These are phyloP conservation scores for Penelope pileata DNA, from an alignment of 2,113 vertebrate species.

Conservation along the genomic window DNA sequence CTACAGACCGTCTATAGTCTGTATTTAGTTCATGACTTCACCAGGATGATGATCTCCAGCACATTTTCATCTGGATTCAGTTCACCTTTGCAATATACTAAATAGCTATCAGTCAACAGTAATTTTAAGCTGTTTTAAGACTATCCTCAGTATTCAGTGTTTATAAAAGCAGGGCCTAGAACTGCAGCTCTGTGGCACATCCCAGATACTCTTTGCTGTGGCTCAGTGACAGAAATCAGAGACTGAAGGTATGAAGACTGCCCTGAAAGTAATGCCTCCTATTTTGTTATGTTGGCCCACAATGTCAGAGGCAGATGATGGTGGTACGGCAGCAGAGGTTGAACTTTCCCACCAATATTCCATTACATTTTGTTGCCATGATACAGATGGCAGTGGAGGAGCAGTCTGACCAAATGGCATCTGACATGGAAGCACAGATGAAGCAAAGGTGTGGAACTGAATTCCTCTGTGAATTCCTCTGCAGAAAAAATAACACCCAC, in stretches of 20 bases:
- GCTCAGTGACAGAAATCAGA: neutral
- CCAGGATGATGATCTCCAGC: neutral
- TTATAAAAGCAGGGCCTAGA: neutral
- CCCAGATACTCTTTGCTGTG: accelerated
- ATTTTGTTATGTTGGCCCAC: no score
- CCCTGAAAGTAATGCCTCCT: no score
- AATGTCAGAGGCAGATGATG: neutral
- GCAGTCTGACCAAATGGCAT: neutral
- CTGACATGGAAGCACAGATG: neutral
- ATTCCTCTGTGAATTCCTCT: no score
- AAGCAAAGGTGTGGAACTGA: no score
- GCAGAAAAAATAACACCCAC: no score
- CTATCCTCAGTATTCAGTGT: neutral
- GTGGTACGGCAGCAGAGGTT: neutral
- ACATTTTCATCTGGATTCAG: neutral
- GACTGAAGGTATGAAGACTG: neutral
- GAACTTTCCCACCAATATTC: neutral
- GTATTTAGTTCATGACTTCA: neutral
- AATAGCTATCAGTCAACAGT: neutral
- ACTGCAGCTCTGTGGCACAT: neutral
- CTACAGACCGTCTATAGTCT: neutral
- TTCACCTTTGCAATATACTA: neutral
- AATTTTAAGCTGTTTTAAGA: neutral
- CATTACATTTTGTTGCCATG: neutral
- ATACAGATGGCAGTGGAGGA: neutral